phyloP scores from a whole-genome alignment of 2,113 vertebrate genomes.

The Lasiurus cinereus region DNA sequence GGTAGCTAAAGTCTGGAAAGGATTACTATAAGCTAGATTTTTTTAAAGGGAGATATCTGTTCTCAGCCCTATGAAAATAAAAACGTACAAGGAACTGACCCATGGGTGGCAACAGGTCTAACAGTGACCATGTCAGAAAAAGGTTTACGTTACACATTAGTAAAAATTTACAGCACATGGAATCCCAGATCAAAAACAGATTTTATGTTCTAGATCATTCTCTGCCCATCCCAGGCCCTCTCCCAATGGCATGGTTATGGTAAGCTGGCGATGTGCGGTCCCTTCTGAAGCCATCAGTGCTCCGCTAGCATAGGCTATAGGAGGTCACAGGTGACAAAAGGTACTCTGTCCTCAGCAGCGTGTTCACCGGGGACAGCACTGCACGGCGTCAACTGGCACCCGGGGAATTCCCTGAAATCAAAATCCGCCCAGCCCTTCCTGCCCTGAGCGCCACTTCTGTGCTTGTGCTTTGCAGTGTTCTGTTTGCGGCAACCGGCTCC shows the following conservation, averaged over 20 bases:
- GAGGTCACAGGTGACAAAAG: neutral
- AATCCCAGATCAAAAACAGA: neutral
- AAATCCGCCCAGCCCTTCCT: neutral
- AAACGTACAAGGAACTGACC: neutral
- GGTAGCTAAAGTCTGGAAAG: neutral
- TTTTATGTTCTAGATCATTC: neutral
- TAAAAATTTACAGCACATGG: neutral
- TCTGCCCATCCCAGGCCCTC: neutral
- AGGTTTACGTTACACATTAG: neutral
- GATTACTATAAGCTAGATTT: neutral
- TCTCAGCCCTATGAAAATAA: conserved; percentile 30
- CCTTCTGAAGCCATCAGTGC: neutral
- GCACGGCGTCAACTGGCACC: neutral
- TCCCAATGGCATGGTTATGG: neutral
- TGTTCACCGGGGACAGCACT: neutral
- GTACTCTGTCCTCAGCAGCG: neutral
- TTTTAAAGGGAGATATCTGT: conserved; percentile 3
- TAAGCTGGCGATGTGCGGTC: neutral
- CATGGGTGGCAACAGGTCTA: neutral
- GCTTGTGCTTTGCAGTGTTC: neutral
- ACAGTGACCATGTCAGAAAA: neutral
- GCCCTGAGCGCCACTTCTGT: neutral
- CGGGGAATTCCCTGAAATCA: too few relatives aligned
- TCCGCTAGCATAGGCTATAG: fast-evolving
- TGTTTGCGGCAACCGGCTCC: neutral